These are phyloP conservation scores for Yponomeuta evonymella DNA, from an alignment of 2,888 invertebrate species.

Conservation along the genomic window DNA sequence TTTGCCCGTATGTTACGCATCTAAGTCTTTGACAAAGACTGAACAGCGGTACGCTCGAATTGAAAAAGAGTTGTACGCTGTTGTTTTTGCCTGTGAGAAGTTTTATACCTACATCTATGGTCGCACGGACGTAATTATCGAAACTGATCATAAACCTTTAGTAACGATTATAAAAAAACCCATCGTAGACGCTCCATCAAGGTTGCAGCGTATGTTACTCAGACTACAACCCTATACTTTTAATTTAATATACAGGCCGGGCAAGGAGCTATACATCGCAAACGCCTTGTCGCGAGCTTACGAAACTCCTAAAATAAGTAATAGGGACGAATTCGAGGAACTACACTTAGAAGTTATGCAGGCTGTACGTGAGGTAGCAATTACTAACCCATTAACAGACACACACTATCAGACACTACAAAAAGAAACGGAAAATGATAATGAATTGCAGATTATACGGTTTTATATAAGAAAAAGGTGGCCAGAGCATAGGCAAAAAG, in stretches of 20 bases:
- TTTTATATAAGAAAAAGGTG: not conserved
- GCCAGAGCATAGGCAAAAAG: not conserved
- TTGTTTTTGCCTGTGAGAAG: conserved; percentile 17
- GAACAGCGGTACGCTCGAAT: conserved; percentile 14
- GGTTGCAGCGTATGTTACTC: conserved; percentile 23
- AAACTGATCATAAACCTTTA: too few species aligned
- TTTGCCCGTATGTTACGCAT: conserved; percentile 26
- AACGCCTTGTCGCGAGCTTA: conserved; percentile 9
- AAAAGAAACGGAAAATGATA: not conserved
- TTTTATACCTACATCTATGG: conserved; percentile 18
- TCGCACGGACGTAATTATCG: conserved; percentile 18
- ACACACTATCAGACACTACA: not conserved
- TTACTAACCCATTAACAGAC: not conserved
- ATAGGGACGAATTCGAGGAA: conserved; percentile 15
- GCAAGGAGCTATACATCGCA: not conserved
- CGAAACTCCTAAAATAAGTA: not conserved
- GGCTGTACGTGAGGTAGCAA: conserved; percentile 8
- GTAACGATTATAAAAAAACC: conserved; percentile 22
- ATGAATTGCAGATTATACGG: not conserved
- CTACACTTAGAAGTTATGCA: conserved; percentile 6
- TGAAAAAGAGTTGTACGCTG: conserved; percentile 17
- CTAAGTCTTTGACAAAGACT: conserved; percentile 21
- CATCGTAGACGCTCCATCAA: conserved; percentile 18
- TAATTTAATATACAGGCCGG: conserved; percentile 9
- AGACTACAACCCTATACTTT: conserved; percentile 16